Percentiles rank a stretch among this genome's conserved stretches.
Conservation (phyloP, 1,140 invertebrate species). For the Drosophila jambulina region DNA sequence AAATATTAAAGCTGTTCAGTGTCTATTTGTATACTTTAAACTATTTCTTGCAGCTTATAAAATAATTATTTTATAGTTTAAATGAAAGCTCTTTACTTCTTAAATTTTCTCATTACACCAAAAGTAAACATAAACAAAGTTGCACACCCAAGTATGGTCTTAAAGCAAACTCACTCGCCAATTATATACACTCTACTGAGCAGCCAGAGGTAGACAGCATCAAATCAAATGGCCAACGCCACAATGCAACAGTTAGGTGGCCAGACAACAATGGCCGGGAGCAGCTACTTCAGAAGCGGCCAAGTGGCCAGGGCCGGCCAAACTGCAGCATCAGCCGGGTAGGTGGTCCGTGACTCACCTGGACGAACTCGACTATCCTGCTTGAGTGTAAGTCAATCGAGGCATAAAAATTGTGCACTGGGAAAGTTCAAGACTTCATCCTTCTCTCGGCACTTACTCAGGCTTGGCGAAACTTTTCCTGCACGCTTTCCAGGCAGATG, state of each 20-base stretch:
- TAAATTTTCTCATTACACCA: not conserved
- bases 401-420: constrained; percentile 56
- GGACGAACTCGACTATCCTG: constrained; percentile 26
- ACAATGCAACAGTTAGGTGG: constrained; percentile 41
- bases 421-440: constrained; percentile 4
- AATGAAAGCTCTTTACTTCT: not conserved
- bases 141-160: not conserved
- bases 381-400: constrained; percentile 51
- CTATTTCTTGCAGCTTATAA: too few relatives aligned
- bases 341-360: not conserved
- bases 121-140: not conserved
- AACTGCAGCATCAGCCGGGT: constrained; percentile 16
- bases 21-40: too few relatives aligned
- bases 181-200: constrained; percentile 10
- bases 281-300: constrained; percentile 13
- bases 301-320: constrained; percentile 11
- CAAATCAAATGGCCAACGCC: constrained; percentile 35
- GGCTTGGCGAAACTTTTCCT: constrained; percentile 4
- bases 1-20: too few relatives aligned
- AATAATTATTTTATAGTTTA: not conserved
- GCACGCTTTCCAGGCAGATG: constrained; percentile 6
- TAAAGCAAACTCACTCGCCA: constrained; percentile 2
- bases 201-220: constrained; percentile 1
- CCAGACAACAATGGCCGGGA: constrained; percentile 38
- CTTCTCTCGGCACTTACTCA: constrained; percentile 2